These are phyloP conservation scores for Ispidina picta DNA, from an alignment of 2,797 vertebrate species.

Conservation along the genomic window DNA sequence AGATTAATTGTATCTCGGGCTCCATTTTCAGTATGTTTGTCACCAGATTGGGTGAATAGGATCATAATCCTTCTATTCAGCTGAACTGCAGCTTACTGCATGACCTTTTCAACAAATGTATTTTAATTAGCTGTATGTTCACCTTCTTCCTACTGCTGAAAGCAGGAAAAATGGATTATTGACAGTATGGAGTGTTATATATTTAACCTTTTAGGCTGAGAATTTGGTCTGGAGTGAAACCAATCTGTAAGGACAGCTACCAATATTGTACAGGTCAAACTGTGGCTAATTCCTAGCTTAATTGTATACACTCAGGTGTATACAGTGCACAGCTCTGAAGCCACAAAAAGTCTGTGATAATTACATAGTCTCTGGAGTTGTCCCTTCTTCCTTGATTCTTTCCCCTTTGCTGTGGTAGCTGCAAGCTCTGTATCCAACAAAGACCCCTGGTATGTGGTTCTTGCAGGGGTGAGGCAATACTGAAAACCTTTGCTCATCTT, in stretches of 20 bases:
- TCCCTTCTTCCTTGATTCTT: neutral
- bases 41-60: conserved; percentile 60
- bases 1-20: conserved; percentile 52
- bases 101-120: conserved; percentile 77
- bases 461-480: neutral
- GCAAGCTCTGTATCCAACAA: neutral
- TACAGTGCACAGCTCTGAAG: neutral
- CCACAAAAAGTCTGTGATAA: neutral
- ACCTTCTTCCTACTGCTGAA: conserved; percentile 65
- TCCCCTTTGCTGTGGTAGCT: neutral
- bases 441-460: neutral
- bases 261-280: conserved; percentile 56
- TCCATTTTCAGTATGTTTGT: conserved; percentile 55
- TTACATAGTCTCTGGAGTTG: neutral
- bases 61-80: conserved; percentile 76
- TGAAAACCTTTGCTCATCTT: neutral
- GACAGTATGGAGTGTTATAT: conserved; percentile 28
- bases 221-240: conserved; percentile 59
- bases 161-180: conserved; percentile 54
- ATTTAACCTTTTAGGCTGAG: conserved; percentile 70
- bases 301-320: conserved; percentile 24
- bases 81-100: conserved; percentile 66
- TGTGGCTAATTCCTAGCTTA: conserved; percentile 38
- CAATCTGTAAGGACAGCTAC: conserved; percentile 54
- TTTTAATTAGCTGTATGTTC: conserved; percentile 70